Percentiles rank a stretch among this genome's conserved stretches.
Evolutionary conservation across 2,797 vertebrate genomes (phyloP).

Genomic region (Mallotus villosus): DNA sequence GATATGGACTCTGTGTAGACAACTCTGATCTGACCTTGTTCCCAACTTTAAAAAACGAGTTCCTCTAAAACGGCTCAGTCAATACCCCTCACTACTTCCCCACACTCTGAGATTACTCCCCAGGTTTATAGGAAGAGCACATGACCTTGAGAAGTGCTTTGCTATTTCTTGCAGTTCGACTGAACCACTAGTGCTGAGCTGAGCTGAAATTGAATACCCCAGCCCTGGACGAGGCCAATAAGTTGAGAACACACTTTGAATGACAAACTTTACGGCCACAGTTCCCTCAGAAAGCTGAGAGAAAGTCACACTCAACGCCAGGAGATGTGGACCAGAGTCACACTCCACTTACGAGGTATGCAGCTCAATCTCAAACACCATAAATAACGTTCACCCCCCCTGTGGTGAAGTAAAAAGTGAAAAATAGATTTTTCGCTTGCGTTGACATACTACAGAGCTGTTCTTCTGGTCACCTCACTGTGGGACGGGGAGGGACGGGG

Average conservation of each 20-base stretch:
- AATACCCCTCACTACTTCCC: constrained; percentile 48
- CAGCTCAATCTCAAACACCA: constrained; percentile 5
- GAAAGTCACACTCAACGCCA: constrained; percentile 26
- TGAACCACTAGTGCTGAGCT: constrained; percentile 52
- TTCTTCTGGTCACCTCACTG: constrained; percentile 23
- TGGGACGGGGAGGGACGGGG: neutral
- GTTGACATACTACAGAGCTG: constrained; percentile 23
- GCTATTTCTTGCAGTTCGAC: constrained; percentile 56
- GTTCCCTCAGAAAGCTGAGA: constrained; percentile 12
- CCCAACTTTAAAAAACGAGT: constrained; percentile 22
- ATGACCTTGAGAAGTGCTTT: constrained; percentile 68
- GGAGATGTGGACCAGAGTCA: neutral
- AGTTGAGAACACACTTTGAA: constrained; percentile 35
- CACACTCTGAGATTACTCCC: constrained; percentile 55
- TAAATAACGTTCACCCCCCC: constrained; percentile 26
- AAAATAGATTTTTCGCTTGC: constrained; percentile 27
- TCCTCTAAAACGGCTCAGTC: constrained; percentile 24
- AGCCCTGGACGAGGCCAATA: constrained; percentile 47
- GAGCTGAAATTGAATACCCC: constrained; percentile 56
- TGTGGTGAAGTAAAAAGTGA: constrained; percentile 15
- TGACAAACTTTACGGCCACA: constrained; percentile 32
- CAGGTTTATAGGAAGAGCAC: constrained; percentile 48
- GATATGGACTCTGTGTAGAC: too few species aligned
- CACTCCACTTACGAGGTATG: neutral
- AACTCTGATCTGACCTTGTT: too few species aligned